A percentile compares a stretch with the other conserved stretches of the same genome.
These are phyloP conservation scores for Sapajus apella DNA, from an alignment of 2,113 vertebrate genomes.

Conservation along the genomic window DNA sequence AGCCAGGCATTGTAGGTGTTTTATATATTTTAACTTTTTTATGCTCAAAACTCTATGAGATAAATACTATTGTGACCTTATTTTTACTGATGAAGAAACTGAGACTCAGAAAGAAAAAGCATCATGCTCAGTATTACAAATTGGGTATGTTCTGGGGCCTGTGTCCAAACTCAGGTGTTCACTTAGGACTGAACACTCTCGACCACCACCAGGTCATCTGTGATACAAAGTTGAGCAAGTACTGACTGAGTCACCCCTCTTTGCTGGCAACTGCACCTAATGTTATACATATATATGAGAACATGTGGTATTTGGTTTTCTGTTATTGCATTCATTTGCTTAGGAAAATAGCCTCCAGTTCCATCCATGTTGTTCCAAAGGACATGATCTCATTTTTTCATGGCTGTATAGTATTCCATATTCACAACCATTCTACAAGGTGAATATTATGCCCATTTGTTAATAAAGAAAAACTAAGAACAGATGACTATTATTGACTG, in stretches of 20 bases:
- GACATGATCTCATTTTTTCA: too few species aligned
- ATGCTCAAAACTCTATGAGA: background rate
- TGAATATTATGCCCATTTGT: background rate
- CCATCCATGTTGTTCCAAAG: too few species aligned
- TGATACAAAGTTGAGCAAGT: background rate
- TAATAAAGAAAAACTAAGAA: background rate
- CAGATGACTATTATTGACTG: background rate
- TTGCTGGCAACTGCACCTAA: background rate
- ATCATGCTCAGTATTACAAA: background rate
- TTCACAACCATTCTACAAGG: background rate
- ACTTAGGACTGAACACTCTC: background rate
- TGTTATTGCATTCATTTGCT: too few species aligned
- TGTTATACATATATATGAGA: too few species aligned
- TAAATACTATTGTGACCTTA: background rate
- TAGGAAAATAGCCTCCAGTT: too few species aligned
- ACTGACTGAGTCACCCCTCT: rapidly evolving
- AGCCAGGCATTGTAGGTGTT: background rate
- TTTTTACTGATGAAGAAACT: background rate
- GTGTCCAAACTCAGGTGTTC: background rate
- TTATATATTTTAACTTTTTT: background rate
- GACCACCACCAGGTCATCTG: too few species aligned
- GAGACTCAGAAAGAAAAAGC: background rate
- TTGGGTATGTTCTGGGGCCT: background rate
- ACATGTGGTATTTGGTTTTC: too few species aligned
- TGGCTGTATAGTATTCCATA: background rate